Conservation (phyloP, 2,113 vertebrate genomes). For the Camelus dromedarius region DNA sequence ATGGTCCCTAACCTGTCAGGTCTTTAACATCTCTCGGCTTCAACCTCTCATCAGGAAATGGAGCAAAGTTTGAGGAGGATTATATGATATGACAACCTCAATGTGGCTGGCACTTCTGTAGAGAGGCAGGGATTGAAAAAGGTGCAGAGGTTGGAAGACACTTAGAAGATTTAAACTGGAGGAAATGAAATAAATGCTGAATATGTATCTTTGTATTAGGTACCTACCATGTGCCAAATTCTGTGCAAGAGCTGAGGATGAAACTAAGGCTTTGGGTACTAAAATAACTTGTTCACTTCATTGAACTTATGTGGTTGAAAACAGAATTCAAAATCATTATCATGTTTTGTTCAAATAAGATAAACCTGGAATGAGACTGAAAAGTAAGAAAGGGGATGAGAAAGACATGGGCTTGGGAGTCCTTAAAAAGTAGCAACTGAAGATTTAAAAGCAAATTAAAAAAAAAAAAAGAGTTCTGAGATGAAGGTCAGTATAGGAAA, state of each 20-base stretch:
- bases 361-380: neutral
- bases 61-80: neutral
- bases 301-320: neutral
- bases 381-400: neutral
- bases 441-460: neutral
- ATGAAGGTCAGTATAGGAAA: neutral
- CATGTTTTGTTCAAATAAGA: neutral
- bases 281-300: conserved; percentile 12
- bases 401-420: neutral
- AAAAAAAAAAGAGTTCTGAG: neutral
- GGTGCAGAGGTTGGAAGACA: neutral
- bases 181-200: neutral
- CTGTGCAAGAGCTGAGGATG: neutral
- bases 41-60: neutral
- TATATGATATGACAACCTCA: neutral
- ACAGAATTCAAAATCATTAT: neutral
- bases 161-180: neutral
- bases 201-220: neutral
- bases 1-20: neutral
- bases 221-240: neutral
- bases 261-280: neutral
- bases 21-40: neutral
- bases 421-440: neutral
- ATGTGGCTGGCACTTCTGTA: neutral
- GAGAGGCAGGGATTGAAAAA: neutral